Base-by-base conservation (phyloP, 2,113 vertebrate genomes). In the Camarhynchus parvulus region DNA sequence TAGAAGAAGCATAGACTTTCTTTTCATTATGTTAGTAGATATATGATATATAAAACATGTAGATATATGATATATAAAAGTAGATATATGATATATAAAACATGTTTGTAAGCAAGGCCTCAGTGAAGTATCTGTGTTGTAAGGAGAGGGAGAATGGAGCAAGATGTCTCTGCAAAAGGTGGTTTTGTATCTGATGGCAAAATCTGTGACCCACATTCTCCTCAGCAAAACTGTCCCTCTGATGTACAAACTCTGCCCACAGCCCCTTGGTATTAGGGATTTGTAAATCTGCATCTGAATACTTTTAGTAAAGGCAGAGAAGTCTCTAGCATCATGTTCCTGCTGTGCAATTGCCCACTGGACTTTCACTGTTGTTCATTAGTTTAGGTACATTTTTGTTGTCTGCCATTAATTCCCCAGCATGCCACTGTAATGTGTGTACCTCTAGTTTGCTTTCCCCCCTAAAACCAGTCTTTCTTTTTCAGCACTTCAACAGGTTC, bases 401-500 rank as follows among this genome's bases (percentile, higher is more conserved):
- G 94, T 90, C 83, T 91, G 69, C 58, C 67, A 44, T 96, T 83
- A 79, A 93, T 86, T 79, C 73, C 76, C 59, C 58, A 86, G 95
- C 96, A 97, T 97, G 84, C 77, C 39, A 46, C 89, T 69, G 39
- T 52, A 90, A 59, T 64, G 49, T 83, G 12, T 49, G 31, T 94
- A 27, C 53, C 53, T 90, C 59, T 89, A 81, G 95, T 94, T 67
- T 73, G 59, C 33, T 87, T 96, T 81, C 56, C 9, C 33, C 53
- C 30, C 72, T 91, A 52, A 95, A 95, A 87, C 33, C 21, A 87
- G 33, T 95, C 79, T 96, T 90, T 92, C 73, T 93, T 90, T 95
- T 97, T 42, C 97, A 99, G 99, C 79, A 98, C 98, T 14, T 97
- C 99, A 53, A 98, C 98, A 95, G 97, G 98, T 96, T 99, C 99